Conservation (phyloP, 2,797 vertebrate genomes). For the Enoplosus armatus region DNA sequence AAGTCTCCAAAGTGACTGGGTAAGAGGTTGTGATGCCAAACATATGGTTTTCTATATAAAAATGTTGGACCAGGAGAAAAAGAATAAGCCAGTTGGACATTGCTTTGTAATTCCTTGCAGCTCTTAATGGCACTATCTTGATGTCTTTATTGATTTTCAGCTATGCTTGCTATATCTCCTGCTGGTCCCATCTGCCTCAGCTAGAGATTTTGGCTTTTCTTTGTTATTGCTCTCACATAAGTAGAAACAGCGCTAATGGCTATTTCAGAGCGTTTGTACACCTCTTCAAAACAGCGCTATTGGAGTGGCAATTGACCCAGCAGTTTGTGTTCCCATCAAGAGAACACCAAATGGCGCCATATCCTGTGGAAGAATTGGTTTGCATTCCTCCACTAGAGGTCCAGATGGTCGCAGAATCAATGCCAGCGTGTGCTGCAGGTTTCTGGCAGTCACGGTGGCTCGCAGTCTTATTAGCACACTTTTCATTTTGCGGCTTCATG, state of each 20-base stretch:
- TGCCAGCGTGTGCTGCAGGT: slow-evolving; percentile 54
- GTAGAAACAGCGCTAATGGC: slow-evolving; percentile 21
- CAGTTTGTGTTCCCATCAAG: slow-evolving; percentile 40
- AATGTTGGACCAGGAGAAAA: slow-evolving; percentile 20
- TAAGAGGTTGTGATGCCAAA: slow-evolving; percentile 33
- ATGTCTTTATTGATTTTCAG: slow-evolving; percentile 62
- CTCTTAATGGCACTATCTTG: slow-evolving; percentile 40
- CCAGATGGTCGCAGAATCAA: slow-evolving; percentile 46
- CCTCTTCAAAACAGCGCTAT: slow-evolving; percentile 30
- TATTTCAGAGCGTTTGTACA: slow-evolving; percentile 26
- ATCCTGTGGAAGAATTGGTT: slow-evolving; percentile 48
- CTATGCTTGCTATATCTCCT: slow-evolving; percentile 19
- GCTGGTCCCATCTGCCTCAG: slow-evolving; percentile 49
- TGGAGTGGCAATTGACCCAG: slow-evolving; percentile 22
- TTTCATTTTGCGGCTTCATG: slow-evolving; percentile 33
- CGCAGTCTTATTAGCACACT: slow-evolving; percentile 39
- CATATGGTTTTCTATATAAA: slow-evolving; percentile 58
- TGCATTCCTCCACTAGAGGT: slow-evolving; percentile 43
- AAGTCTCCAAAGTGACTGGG: not conserved
- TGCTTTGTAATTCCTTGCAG: slow-evolving; percentile 42
- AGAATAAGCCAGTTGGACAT: slow-evolving; percentile 51
- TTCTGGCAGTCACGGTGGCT: slow-evolving; percentile 49
- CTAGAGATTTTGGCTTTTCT: slow-evolving; percentile 22
- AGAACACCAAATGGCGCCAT: slow-evolving; percentile 41
- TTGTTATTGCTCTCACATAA: slow-evolving; percentile 23